Evolutionary conservation across 2,113 vertebrate species (phyloP), one percentile per base, ranked within the genome.

Genomic region (Donacobius atricapilla): DNA sequence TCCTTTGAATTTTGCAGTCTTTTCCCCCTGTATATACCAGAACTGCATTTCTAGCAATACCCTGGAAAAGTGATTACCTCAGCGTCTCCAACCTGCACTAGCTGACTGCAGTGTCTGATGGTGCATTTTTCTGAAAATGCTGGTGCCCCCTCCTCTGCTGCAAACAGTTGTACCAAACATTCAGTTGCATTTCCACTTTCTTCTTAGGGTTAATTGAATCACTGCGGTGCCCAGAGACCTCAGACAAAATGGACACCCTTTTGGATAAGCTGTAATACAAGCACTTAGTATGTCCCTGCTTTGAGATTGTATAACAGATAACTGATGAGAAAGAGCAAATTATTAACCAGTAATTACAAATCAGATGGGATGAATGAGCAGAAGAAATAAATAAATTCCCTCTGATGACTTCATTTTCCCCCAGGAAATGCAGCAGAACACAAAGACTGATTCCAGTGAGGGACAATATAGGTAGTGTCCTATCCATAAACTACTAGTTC

Each of bases 41-140:
- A 94, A 72, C 61, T 84, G 83, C 81, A 82, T 87, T 95, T 92
- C 61, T 76, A 87, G 83, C 89, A 95, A 78, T 76, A 75, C 33
- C 40, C 63, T 19, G 4, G 31, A 57, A 68, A 91, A 91, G 77
- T 79, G 44, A 78, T 92, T 57, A 84, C 44, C 69, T 95, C 91
- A 93, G 83, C 37, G 0, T 85, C 69, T 94, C 61, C 77, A 91
- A 37, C 73, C 54, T 56, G 53, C 37, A 77, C 37, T 56, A 76
- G 58, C 93, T 82, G 77, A 71, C 69, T 89, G 93, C 91, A 71
- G 61, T 50, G 64, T 48, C 80, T 92, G 68, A 73, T 58, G 16
- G 24, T 70, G 80, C 7, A 2, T 80, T 92, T 93, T 92, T 77
- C 69, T 70, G 47, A 88, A 87, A 94, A 54, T 60, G 76, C 39